These are phyloP conservation scores for Oedothorax gibbosus DNA, from an alignment of 1,140 invertebrate genomes.

Conservation along the genomic window DNA sequence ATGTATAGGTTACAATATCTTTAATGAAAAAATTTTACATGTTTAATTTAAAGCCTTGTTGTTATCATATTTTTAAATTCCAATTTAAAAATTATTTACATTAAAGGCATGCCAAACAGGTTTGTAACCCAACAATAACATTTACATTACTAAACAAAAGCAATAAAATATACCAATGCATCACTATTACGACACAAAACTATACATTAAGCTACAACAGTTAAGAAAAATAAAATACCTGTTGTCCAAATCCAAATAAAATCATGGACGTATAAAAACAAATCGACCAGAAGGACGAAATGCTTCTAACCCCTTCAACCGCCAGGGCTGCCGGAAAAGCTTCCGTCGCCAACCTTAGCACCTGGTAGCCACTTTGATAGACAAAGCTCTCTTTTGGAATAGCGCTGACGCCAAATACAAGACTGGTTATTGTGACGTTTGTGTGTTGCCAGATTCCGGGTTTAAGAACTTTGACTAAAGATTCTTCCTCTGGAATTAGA, in stretches of 20 bases:
- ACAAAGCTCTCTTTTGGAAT: slow-evolving; percentile 27
- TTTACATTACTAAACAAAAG: no score
- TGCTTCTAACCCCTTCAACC: slow-evolving; percentile 74
- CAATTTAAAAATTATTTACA: no score
- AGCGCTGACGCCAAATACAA: slow-evolving; percentile 60
- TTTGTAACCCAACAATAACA: no score
- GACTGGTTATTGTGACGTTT: slow-evolving; percentile 54
- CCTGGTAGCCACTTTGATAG: slow-evolving; percentile 71
- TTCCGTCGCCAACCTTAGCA: slow-evolving; percentile 83
- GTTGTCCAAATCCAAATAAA: slow-evolving; percentile 86
- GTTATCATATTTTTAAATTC: no score
- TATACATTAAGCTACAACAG: background rate
- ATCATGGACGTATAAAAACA: slow-evolving; percentile 88
- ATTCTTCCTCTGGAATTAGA: slow-evolving; percentile 76
- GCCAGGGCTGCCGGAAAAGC: slow-evolving; percentile 85
- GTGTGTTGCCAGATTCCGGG: slow-evolving; percentile 69
- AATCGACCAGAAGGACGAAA: slow-evolving; percentile 87
- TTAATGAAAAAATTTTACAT: no score
- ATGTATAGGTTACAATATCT: no score
- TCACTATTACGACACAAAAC: background rate
- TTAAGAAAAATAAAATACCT: slow-evolving; percentile 68
- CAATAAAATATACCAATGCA: no score
- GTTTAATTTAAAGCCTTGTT: no score
- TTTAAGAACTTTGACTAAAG: slow-evolving; percentile 78
- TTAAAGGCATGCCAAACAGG: no score